Base-by-base conservation (phyloP, 1,140 invertebrate genomes). In the Drosophila tsacasi region DNA sequence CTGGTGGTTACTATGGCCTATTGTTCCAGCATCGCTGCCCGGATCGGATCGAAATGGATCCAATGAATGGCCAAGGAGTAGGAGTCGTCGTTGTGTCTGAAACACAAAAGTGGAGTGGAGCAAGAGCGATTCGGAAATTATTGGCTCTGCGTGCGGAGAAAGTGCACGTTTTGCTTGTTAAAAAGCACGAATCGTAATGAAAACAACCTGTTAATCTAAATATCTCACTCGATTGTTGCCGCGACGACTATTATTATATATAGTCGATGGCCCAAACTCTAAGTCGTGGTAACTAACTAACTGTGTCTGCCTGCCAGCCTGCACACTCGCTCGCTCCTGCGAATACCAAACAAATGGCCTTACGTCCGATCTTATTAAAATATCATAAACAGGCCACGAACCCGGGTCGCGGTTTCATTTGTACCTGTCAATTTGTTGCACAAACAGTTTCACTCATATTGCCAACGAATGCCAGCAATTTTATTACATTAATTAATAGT, bases 201-300 rank as follows among this genome's bases (percentile, higher is more conserved):
- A 90, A 90, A 92, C 91, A 92, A 92, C 91, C 91, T 92, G 91
- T 92, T 92, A 92, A 92, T 92, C 91, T 92, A 92, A 92, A 92
- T 92, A 92, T 92, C 91, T 92, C 91, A 92, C 91, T 91, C 91
- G 85, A 89, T 89, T 89, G 84, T 84, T 73, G 84, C 30, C 55
- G 67, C 61, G 69, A 59, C 62, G 59, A 91, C 78, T 89, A 90
- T 90, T 90, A 89, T 90, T 85, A 85, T 89, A 89, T 90, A 89
- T 90, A 89, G 85, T 90, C 81, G 78, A 66, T 55, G 19, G 63
- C 21, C 37, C 13, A 35, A 85, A 85, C 76, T 90, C 85, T 12
- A 46, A 85, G 81, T 89, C 85, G 85, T 89, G 85, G 69, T 63
- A 81, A 84, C 80, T 76, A 87, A 84, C 85, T 90, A 81, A 85